phyloP scores from a whole-genome alignment of 2,113 vertebrate species.

The Nycticebus coucang region DNA sequence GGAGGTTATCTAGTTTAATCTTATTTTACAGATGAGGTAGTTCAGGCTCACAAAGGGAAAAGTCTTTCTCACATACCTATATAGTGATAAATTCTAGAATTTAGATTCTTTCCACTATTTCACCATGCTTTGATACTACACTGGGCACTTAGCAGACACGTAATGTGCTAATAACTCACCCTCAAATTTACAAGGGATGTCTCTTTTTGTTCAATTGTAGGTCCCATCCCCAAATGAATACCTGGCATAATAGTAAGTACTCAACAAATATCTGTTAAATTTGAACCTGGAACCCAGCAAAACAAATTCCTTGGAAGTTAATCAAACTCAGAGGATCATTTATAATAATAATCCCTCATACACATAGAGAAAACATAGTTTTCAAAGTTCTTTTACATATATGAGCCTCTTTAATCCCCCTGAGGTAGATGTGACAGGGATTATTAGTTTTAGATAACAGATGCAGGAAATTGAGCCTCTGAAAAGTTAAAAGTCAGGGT shows the following conservation, averaged over 20 bases:
- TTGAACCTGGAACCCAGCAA: background rate
- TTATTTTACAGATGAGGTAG: background rate
- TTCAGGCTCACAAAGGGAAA: background rate
- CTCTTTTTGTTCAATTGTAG: slow-evolving; percentile 14
- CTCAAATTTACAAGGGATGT: background rate
- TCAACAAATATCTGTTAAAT: slow-evolving; percentile 8
- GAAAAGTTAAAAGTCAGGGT: background rate
- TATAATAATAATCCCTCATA: background rate
- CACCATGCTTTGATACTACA: background rate
- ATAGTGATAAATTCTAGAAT: background rate
- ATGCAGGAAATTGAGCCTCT: background rate
- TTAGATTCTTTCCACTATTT: slow-evolving; percentile 6
- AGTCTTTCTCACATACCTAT: background rate
- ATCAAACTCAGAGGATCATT: background rate
- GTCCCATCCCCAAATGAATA: background rate
- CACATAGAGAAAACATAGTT: slow-evolving; percentile 30
- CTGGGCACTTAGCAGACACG: background rate
- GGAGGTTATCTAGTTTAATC: background rate
- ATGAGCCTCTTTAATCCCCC: background rate
- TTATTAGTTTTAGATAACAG: background rate
- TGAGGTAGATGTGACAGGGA: background rate
- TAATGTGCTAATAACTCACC: background rate
- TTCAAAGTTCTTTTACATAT: slow-evolving; percentile 18
- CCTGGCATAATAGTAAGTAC: background rate
- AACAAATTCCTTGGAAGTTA: slow-evolving; percentile 25